Conservation (phyloP, 2,113 vertebrate genomes). For the Micronisus gabar region DNA sequence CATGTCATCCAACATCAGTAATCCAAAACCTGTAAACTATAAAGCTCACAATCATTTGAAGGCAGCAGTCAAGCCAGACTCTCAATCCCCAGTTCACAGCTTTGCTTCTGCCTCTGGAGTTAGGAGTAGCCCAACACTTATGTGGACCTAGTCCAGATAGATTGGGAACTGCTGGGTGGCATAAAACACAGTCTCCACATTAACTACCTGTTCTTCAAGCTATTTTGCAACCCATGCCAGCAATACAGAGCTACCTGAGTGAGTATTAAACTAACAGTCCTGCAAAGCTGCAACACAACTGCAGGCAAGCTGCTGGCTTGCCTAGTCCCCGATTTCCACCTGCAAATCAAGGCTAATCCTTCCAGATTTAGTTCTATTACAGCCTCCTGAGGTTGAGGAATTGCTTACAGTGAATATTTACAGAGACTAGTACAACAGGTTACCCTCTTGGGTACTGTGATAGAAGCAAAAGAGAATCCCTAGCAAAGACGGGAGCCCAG, state of each 20-base stretch:
- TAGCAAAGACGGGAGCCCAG: background rate
- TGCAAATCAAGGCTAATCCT: background rate
- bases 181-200: background rate
- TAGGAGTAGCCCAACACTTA: background rate
- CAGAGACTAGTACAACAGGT: background rate
- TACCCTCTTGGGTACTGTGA: background rate
- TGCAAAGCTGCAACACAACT: background rate
- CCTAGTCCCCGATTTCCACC: background rate
- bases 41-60: background rate
- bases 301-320: background rate
- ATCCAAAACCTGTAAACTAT: background rate
- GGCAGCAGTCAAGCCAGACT: background rate
- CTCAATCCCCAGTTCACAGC: background rate
- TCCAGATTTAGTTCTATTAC: background rate
- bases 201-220: background rate
- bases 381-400: background rate
- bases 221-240: background rate
- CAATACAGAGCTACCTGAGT: background rate
- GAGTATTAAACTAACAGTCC: background rate
- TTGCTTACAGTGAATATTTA: background rate
- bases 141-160: rapidly evolving
- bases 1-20: background rate
- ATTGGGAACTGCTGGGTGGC: background rate
- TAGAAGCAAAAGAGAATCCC: background rate
- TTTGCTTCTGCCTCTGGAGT: background rate